These are phyloP conservation scores for Andrena bicolor DNA, from an alignment of 2,888 invertebrate genomes.

Conservation along the genomic window DNA sequence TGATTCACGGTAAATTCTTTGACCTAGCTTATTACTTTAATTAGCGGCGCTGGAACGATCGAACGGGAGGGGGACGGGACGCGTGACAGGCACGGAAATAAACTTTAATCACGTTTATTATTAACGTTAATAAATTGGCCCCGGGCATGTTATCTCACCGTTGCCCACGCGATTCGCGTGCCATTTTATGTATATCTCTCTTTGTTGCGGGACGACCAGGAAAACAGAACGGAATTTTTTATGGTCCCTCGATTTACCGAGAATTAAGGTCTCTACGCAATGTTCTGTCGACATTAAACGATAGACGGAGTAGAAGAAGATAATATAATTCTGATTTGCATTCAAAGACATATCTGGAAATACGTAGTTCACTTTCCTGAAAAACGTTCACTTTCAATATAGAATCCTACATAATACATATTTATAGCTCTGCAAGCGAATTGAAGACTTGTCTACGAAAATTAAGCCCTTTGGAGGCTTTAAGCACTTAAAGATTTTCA, in stretches of 20 bases:
- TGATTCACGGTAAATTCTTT: conserved; percentile 58
- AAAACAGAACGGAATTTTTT: conserved; percentile 25
- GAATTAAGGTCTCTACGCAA: neutral
- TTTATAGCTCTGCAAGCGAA: too few species aligned
- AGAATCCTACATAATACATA: too few species aligned
- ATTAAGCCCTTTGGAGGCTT: too few species aligned
- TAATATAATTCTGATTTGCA: too few species aligned
- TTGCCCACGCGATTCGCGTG: neutral
- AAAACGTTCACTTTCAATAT: too few species aligned
- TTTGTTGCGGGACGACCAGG: conserved; percentile 15
- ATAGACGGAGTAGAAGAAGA: too few species aligned
- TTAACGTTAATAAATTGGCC: conserved; percentile 48
- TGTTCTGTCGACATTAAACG: too few species aligned
- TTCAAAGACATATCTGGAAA: too few species aligned
- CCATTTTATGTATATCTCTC: conserved; percentile 4
- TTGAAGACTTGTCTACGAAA: too few species aligned
- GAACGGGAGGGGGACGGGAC: conserved; percentile 8
- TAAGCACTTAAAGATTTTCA: too few species aligned
- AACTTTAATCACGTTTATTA: conserved; percentile 43
- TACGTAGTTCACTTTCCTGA: too few species aligned
- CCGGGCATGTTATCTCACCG: conserved; percentile 13
- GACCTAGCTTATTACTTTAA: conserved; percentile 59
- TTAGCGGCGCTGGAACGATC: conserved; percentile 35
- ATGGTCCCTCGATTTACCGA: neutral
- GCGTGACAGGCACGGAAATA: conserved; percentile 45